Evolutionary conservation across 1,140 invertebrate genomes (phyloP).

Genomic region (Euura saliciscinereae): DNA sequence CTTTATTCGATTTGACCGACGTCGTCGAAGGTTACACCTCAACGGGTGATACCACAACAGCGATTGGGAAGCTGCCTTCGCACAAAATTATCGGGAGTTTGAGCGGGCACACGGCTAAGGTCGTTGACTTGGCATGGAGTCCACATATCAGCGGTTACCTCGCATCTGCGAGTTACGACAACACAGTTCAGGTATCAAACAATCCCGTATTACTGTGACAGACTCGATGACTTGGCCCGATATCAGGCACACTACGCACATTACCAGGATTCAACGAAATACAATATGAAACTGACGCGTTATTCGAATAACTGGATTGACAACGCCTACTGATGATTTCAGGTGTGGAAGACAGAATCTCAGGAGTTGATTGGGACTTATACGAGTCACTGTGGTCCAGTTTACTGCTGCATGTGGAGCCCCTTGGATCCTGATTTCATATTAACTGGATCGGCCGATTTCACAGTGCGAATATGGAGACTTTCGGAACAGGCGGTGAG

Average conservation of each 20-base stretch:
- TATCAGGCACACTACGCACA: no score
- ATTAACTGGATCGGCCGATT: conserved; percentile 67
- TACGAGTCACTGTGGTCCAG: conserved; percentile 59
- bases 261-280: no score
- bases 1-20: conserved; percentile 61
- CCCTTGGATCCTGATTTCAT: conserved; percentile 67
- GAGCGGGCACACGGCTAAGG: conserved; percentile 63
- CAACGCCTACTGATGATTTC: conserved; percentile 26
- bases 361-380: conserved; percentile 64
- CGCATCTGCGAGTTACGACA: conserved; percentile 73
- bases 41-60: not conserved
- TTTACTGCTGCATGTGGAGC: conserved; percentile 69
- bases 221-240: no score
- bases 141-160: conserved; percentile 71
- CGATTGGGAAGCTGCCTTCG: conserved; percentile 37
- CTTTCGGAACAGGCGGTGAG: conserved; percentile 42
- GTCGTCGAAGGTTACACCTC: conserved; percentile 13
- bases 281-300: no score
- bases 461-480: conserved; percentile 66
- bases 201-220: no score
- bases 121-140: conserved; percentile 74
- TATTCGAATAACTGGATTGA: not conserved
- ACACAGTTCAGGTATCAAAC: conserved; percentile 65
- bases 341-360: conserved; percentile 75
- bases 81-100: conserved; percentile 60